Evolutionary conservation across 2,113 vertebrate species (phyloP), one percentile per base, ranked within the genome.

Genomic region (Percopsis transmontana): DNA sequence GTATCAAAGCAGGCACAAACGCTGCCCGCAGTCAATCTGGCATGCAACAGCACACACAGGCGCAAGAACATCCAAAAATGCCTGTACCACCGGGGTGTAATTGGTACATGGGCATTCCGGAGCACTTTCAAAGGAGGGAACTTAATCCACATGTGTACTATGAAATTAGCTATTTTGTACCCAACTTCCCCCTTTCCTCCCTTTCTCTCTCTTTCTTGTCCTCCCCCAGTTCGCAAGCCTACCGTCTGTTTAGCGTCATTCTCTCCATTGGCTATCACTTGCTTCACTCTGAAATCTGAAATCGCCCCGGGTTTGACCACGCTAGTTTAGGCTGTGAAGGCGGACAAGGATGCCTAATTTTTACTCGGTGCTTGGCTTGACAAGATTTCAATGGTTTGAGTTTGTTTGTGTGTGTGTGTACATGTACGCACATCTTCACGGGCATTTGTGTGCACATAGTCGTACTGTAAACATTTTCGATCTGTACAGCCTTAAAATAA

Each of bases 71-170:
- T 70, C 82, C 77, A 85, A 85, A 85, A 71, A 81, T 62, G 88
- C 80, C 82, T 72, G 77, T 85, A 70, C 77, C 62, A 73, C 76
- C 79, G 76, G 86, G 81, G 68, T 27, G 81, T 89, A 87, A 88
- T 88, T 91, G 85, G 79, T 86, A 87, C 91, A 92, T 74, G 83
- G 80, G 86, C 86, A 89, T 90, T 88, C 80, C 82, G 62, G 72
- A 72, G 77, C 67, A 20, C 74, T 83, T 90, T 91, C 78, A 86
- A 92, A 89, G 89, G 86, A 80, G 77, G 51, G 67, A 77, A 82
- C 84, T 84, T 93, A 93, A 92, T 92, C 91, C 91, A 88, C 86
- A 92, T 89, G 88, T 91, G 87, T 89, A 89, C 82, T 91, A 92
- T 91, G 89, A 93, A 93, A 93, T 92, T 90, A 90, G 85, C 85